A percentile compares a stretch with the other conserved stretches of the same genome.
phyloP scores from a whole-genome alignment of 2,113 vertebrate genomes.

The Cyphomyrus discorhynchus region DNA sequence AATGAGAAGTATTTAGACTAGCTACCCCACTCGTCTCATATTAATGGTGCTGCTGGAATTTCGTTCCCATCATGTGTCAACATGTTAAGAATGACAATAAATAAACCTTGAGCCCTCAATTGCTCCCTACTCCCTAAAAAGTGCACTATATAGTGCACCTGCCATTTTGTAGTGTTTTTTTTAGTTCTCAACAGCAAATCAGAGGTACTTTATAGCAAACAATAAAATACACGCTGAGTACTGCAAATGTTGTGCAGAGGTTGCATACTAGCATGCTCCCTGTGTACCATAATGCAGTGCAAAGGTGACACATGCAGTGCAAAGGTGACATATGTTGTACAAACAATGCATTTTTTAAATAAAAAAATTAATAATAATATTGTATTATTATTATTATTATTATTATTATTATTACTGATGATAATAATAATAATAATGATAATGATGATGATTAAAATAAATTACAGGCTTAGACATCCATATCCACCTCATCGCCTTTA shows the following conservation, averaged over 20 bases:
- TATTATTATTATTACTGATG: neutral
- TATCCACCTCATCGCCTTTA: neutral
- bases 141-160: neutral
- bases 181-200: neutral
- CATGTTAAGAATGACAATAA: no score
- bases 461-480: neutral
- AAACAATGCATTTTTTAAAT: neutral
- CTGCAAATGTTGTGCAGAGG: neutral
- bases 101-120: no score
- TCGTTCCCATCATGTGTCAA: no score
- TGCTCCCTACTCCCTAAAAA: neutral
- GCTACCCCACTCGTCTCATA: neutral
- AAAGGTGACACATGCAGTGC: neutral
- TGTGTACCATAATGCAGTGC: neutral
- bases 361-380: neutral
- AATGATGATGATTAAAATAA: neutral
- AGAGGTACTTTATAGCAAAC: neutral
- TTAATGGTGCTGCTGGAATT: no score
- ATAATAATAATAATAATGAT: neutral
- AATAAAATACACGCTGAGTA: neutral
- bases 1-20: neutral
- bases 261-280: neutral
- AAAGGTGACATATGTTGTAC: neutral
- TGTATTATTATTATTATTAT: neutral
- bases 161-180: neutral